Percentiles rank a stretch among this genome's conserved stretches.
Evolutionary conservation across 92 coral and sea anemone genomes (phyloP).

Genomic region (Actinernus sp.): DNA sequence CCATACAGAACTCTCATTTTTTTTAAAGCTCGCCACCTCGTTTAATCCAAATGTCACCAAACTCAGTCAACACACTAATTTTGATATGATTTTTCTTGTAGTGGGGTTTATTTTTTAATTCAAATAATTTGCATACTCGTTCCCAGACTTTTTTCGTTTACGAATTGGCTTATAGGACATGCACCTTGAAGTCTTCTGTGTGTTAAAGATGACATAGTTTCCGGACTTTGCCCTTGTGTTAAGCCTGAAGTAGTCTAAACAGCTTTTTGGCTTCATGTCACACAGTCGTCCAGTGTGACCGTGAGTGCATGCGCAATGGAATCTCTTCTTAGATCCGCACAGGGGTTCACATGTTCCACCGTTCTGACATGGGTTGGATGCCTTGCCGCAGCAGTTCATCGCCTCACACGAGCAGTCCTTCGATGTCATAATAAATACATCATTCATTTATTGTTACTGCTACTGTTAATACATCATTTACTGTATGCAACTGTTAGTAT

Average conservation of each 20-base stretch:
- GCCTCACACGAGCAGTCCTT: slow-evolving; percentile 11
- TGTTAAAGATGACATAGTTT: not conserved
- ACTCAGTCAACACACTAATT: too few relatives aligned
- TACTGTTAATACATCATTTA: too few relatives aligned
- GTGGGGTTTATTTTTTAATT: too few relatives aligned
- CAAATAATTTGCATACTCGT: not conserved
- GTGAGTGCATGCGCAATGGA: slow-evolving; percentile 12
- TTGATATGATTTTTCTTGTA: too few relatives aligned
- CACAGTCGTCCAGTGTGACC: slow-evolving; percentile 13
- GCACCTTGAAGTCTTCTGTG: too few relatives aligned
- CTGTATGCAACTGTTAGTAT: too few relatives aligned
- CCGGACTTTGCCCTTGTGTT: slow-evolving; percentile 11
- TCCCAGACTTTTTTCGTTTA: not conserved
- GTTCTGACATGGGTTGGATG: slow-evolving; percentile 3
- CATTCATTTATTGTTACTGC: too few relatives aligned
- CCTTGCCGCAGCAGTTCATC: slow-evolving; percentile 9
- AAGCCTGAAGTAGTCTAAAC: not conserved
- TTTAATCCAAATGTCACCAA: too few relatives aligned
- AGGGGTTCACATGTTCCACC: slow-evolving; percentile 10
- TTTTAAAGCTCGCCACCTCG: too few relatives aligned
- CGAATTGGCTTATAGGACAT: too few relatives aligned
- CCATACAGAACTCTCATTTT: too few relatives aligned
- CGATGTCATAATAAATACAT: not conserved
- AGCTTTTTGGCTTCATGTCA: slow-evolving; percentile 10
- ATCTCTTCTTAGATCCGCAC: slow-evolving; percentile 9